These are phyloP conservation scores for Arvicanthis niloticus DNA, from an alignment of 2,113 vertebrate species.

Conservation along the genomic window DNA sequence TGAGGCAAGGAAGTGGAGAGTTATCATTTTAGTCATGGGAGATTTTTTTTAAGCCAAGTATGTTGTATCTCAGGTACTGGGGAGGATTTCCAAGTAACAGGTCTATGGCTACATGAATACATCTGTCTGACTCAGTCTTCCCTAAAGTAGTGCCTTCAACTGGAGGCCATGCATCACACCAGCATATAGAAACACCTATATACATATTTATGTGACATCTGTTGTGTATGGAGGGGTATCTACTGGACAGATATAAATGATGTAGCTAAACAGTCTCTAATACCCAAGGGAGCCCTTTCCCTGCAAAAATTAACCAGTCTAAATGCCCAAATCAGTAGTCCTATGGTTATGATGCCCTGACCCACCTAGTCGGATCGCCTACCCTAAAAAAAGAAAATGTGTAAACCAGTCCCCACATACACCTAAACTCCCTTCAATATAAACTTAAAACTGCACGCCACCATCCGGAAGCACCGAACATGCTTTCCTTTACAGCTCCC, in stretches of 20 bases:
- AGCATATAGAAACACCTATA: not conserved
- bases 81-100: slow-evolving; percentile 15
- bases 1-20: not conserved
- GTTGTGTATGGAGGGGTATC: not conserved
- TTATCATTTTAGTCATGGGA: not conserved
- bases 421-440: not conserved
- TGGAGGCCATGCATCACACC: not conserved
- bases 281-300: not conserved
- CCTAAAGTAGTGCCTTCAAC: not conserved
- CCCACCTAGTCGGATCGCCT: not conserved
- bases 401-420: not conserved
- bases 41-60: not conserved
- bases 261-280: not conserved
- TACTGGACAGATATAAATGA: not conserved
- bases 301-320: not conserved
- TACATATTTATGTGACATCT: not conserved
- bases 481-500: not conserved
- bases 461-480: slow-evolving; percentile 13
- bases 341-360: not conserved
- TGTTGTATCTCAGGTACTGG: not conserved
- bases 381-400: not conserved
- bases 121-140: not conserved
- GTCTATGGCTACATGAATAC: not conserved
- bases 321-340: not conserved
- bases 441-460: not conserved